Evolutionary conservation across 2,888 invertebrate species (phyloP).

Genomic region (Chrysolina americana): DNA sequence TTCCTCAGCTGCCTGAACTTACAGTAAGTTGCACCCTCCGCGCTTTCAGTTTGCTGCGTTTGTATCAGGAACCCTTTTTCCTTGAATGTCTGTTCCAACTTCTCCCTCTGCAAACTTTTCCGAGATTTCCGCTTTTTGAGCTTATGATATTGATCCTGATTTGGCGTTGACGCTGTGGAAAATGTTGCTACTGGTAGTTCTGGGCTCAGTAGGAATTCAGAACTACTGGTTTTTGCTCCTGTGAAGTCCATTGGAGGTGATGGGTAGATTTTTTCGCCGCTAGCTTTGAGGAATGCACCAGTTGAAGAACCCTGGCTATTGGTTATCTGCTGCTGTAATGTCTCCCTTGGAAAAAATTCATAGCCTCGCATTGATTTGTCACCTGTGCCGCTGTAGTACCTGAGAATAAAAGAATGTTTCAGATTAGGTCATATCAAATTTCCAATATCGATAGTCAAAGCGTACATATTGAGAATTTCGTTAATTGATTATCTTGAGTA

Average conservation of each 20-base stretch:
- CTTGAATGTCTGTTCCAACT: conserved; percentile 92
- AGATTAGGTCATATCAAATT: neutral
- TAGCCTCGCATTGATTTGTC: conserved; percentile 84
- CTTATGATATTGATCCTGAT: conserved; percentile 59
- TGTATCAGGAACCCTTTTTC: conserved; percentile 95
- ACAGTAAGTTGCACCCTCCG: conserved; percentile 94
- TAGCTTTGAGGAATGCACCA: conserved; percentile 71
- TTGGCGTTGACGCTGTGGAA: conserved; percentile 55
- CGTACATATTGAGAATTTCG: too few species aligned
- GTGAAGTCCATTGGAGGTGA: conserved; percentile 62
- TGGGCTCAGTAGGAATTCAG: conserved; percentile 65
- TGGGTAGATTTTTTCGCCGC: conserved; percentile 73
- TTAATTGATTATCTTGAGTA: too few species aligned
- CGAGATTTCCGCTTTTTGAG: conserved; percentile 81
- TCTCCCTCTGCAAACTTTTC: conserved; percentile 88
- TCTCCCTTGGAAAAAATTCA: conserved; percentile 83
- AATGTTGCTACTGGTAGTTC: conserved; percentile 60
- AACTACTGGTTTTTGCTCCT: conserved; percentile 58
- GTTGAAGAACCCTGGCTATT: conserved; percentile 72
- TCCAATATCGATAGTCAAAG: neutral
- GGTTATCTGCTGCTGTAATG: conserved; percentile 75
- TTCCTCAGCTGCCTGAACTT: conserved; percentile 92
- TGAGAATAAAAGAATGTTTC: conserved; percentile 67
- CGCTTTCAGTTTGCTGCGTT: conserved; percentile 92
- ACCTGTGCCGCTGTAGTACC: conserved; percentile 88